A percentile compares a stretch with the other conserved stretches of the same genome.
Conservation (phyloP, 2,888 invertebrate species). For the Camptogramma bilineatum region DNA sequence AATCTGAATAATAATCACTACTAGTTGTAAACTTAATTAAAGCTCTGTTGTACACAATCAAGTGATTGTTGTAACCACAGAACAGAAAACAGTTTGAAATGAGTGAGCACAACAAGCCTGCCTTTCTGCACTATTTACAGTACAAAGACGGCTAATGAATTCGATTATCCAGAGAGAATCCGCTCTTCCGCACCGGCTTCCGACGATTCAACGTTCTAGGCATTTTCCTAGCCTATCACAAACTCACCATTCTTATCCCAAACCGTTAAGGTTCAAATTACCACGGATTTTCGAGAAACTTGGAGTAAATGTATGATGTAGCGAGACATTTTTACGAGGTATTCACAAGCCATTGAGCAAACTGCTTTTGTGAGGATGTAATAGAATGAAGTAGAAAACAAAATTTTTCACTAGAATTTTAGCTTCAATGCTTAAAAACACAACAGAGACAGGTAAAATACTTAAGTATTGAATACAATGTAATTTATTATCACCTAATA, state of each 20-base stretch:
- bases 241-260: constrained; percentile 35
- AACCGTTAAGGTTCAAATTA: constrained; percentile 42
- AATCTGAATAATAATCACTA: not conserved
- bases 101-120: constrained; percentile 38
- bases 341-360: constrained; percentile 41
- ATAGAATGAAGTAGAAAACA: constrained; percentile 30
- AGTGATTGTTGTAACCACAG: constrained; percentile 18
- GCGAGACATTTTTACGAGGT: constrained; percentile 40
- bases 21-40: constrained; percentile 2
- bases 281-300: constrained; percentile 23
- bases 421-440: constrained; percentile 4
- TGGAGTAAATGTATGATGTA: constrained; percentile 43
- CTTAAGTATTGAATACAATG: constrained; percentile 1
- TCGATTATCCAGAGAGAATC: constrained; percentile 73
- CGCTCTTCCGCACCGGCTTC: constrained; percentile 60
- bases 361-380: constrained; percentile 37
- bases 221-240: constrained; percentile 27
- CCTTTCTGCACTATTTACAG: constrained; percentile 62
- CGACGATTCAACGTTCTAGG: constrained; percentile 53
- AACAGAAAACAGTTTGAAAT: constrained; percentile 28
- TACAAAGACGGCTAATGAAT: constrained; percentile 77
- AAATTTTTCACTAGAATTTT: constrained; percentile 2
- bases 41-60: constrained; percentile 15
- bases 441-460: not conserved
- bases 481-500: not conserved